Conservation (phyloP, 2,113 vertebrate species). For the Mirounga angustirostris region DNA sequence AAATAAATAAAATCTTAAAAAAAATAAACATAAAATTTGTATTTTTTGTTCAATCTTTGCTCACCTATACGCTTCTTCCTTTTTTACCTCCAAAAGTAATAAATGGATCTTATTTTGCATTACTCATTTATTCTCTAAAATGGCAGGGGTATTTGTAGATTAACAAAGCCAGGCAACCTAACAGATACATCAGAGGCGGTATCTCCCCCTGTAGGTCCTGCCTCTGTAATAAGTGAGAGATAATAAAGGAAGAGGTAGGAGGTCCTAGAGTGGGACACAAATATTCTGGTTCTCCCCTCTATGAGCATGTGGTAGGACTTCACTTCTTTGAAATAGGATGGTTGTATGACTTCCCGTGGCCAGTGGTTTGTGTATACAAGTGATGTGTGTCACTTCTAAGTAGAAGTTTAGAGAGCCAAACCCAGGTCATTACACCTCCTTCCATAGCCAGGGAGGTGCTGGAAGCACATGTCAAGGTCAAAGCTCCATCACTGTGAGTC, state of each 20-base stretch:
- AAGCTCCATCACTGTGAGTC: background rate
- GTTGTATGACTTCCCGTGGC: background rate
- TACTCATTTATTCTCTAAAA: background rate
- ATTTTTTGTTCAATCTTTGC: conserved; percentile 27
- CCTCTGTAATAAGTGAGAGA: background rate
- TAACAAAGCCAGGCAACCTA: background rate
- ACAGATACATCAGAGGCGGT: background rate
- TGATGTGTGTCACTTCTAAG: background rate
- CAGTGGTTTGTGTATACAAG: background rate
- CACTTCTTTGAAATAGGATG: background rate
- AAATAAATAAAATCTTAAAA: too few relatives aligned
- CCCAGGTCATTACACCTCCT: background rate
- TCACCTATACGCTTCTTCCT: background rate
- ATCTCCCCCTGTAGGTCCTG: background rate
- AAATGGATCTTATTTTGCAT: background rate
- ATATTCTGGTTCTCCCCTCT: background rate
- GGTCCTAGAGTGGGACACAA: background rate
- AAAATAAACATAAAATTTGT: conserved; percentile 51
- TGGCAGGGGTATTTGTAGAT: background rate
- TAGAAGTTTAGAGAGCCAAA: background rate
- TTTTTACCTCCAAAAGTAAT: conserved; percentile 10
- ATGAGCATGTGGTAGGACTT: background rate
- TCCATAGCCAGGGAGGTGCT: background rate
- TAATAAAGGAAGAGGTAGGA: background rate
- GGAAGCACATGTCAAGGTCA: background rate